phyloP scores from a whole-genome alignment of 64 coral and sea anemone genomes.

The Actinia equina region DNA sequence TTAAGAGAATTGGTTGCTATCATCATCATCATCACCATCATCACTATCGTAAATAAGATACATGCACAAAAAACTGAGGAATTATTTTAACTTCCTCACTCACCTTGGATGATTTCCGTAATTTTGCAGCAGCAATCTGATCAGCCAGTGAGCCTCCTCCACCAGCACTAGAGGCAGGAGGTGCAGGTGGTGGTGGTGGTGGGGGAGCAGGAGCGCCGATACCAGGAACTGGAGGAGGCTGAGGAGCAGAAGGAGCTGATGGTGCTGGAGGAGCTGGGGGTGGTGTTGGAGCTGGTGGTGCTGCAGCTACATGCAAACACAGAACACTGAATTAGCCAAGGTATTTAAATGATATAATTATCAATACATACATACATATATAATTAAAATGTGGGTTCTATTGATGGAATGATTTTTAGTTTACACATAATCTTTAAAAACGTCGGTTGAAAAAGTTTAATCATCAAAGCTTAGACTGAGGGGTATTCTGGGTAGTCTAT shows the following conservation, averaged over 20 bases:
- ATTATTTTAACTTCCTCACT: background rate
- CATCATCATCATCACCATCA: background rate
- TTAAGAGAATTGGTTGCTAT: too few species aligned
- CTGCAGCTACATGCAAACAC: background rate
- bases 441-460: too few species aligned
- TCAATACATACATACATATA: too few species aligned
- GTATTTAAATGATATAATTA: too few species aligned
- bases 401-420: too few species aligned
- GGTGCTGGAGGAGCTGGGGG: conserved; percentile 71
- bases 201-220: conserved; percentile 57
- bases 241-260: conserved; percentile 59
- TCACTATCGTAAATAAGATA: background rate
- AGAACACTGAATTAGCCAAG: background rate
- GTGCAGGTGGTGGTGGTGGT: conserved; percentile 77
- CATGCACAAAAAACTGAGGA: background rate
- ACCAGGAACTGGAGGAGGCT: conserved; percentile 57
- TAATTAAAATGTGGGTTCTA: too few species aligned
- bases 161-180: conserved; percentile 46
- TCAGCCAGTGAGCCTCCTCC: conserved; percentile 85
- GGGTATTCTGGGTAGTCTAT: too few species aligned
- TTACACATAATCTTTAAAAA: too few species aligned
- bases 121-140: conserved; percentile 94
- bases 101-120: conserved; percentile 89
- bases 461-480: too few species aligned
- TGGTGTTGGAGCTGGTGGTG: conserved; percentile 43